Base-by-base conservation (phyloP, 2,888 invertebrate species). In the Cantharis lateralis region DNA sequence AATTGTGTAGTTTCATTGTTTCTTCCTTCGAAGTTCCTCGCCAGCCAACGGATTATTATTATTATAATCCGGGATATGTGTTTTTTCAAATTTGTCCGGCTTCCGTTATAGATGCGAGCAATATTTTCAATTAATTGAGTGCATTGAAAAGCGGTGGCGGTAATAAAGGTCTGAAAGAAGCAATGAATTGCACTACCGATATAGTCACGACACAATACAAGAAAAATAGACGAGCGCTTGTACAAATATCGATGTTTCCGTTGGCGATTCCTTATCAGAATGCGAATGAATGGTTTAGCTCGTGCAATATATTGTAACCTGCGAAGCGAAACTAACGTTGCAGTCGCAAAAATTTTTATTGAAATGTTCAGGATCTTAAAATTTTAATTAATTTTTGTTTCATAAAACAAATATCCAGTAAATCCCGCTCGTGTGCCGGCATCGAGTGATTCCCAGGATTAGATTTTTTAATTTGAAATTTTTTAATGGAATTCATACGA, bases 181-280 rank as follows among this genome's bases (percentile, higher is more conserved):
- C 77, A 72, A 66, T 75, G 77, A 79, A 75, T 77, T 75, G 75
- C 77, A 75, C 73, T 75, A 69, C 77, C 78, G 75, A 78, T 78
- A 78, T 61, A 74, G 73, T 62, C 72, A 74, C 74, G 71, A 72
- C 70, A 77, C 73, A 79, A 79, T 77, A 77, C 77, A 79, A 79
- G 79, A 79, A 79, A 79, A 79, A 79, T 79, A 79, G 77, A 77
- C 64, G 73, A 77, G 69, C 79, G 78, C 75, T 73, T 76, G 80
- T 79, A 78, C 82, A 79, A 82, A 80, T 81, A 82, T 83, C 82
- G 82, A 79, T 80, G 81, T 80, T 82, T 80, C 82, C 82, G 80
- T 81, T 80, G 80, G 78, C 76, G 82, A 84, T 84, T 82, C 79
- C 82, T 84, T 84, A 84, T 84, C 83, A 81, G 80, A 72, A 79